A percentile compares a stretch with the other conserved stretches of the same genome.
phyloP scores from a whole-genome alignment of 2,888 invertebrate genomes.

The Leucophora obtusa region DNA sequence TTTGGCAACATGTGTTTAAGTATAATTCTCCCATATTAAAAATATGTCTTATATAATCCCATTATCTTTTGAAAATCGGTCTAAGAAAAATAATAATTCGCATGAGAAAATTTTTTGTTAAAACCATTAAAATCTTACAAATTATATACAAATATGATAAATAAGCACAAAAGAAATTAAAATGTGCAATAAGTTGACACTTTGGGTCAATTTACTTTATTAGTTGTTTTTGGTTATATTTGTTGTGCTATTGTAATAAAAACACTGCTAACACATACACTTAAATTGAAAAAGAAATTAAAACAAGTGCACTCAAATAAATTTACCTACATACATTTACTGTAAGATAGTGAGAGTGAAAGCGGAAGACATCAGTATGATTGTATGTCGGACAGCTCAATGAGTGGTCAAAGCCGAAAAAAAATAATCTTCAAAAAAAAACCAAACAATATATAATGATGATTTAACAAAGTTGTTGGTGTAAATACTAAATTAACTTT shows the following conservation, averaged over 20 bases:
- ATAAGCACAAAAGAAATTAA: neutral
- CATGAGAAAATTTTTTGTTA: constrained; percentile 2
- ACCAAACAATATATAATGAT: constrained; percentile 26
- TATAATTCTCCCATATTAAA: neutral
- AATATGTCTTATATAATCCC: neutral
- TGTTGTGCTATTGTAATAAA: neutral
- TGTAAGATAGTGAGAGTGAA: constrained; percentile 30
- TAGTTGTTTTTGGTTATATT: neutral
- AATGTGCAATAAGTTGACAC: constrained; percentile 17
- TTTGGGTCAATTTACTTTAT: constrained; percentile 18
- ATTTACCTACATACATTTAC: neutral
- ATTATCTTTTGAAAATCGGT: neutral
- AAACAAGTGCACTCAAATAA: constrained; percentile 20
- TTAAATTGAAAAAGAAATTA: constrained; percentile 31
- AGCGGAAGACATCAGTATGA: constrained; percentile 39
- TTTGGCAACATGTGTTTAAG: neutral
- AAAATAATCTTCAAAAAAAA: constrained; percentile 22
- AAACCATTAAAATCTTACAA: neutral
- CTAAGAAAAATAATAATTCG: neutral
- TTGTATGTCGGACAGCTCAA: constrained; percentile 33
- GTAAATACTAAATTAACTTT: constrained; percentile 9
- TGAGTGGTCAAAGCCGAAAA: constrained; percentile 6
- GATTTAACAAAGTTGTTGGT: constrained; percentile 30
- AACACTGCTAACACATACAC: constrained; percentile 1
- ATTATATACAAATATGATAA: neutral